Base-by-base conservation (phyloP, 1,140 invertebrate species). In the Panagrolaimus sp. region DNA sequence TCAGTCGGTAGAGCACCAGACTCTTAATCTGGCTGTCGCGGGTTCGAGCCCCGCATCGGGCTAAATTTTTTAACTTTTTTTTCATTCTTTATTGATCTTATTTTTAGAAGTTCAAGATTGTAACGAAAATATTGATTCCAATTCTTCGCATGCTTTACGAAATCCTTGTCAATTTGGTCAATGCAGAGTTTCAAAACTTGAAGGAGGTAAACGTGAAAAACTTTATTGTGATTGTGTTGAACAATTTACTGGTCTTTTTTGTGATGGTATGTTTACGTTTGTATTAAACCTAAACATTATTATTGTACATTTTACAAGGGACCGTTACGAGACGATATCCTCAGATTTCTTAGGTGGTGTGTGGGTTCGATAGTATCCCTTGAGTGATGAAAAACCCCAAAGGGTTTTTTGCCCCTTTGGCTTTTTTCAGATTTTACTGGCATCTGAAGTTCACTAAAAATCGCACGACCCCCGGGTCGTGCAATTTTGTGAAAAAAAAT, bases 1-100 rank as follows among this genome's bases (percentile, higher is more conserved):
- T 73, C 71, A 73, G 71, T 73, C 71, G 71, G 71, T 73, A 73
- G 71, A 73, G 71, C 71, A 73, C 71, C 71, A 73, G 71, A 73
- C 71, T 73, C 71, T 73, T 73, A 73, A 73, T 73, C 71, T 73
- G 71, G 71, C 65, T 73, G 71, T 73, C 71, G 67, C 66, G 71
- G 71, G 71, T 73, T 73, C 71, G 71, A 73, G 71, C 71, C 71
- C 71, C 71, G 52, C 52, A 58, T 58, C 52, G 52, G 52, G 52
- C 52, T 58, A n/a, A 58, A 58, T 58, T 58, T 58, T 58, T 58
- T 58, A 8, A 15, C 15, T 21, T 58, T 58, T 58, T 58, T 58
- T 55, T 2, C 2, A n/a, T n/a, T n/a, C n/a, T n/a, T n/a, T n/a
- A n/a, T n/a, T 4, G 32, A 38, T 38, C 2, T 7, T 7, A 4